Evolutionary conservation across 1,140 invertebrate species (phyloP).

Genomic region (Leptinotarsa texana): DNA sequence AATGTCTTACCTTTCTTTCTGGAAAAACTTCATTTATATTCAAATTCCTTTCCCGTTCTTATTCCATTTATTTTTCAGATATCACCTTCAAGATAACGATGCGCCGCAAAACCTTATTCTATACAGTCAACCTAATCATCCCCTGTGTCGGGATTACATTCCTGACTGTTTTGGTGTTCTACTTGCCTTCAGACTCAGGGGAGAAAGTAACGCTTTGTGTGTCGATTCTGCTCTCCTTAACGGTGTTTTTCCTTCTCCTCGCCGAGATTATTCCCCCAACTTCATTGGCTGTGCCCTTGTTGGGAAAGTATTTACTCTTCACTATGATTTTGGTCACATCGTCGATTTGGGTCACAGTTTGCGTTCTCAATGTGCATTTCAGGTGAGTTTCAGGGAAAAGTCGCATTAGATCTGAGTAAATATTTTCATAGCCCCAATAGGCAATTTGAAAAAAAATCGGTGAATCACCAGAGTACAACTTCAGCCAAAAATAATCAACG

Average conservation of each 20-base stretch:
- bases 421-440: too few relatives aligned
- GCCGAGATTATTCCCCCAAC: conserved; percentile 98
- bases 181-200: conserved; percentile 92
- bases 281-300: conserved; percentile 93
- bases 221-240: conserved; percentile 96
- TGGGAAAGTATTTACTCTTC: conserved; percentile 95
- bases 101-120: conserved; percentile 87
- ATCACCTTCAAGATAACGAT: conserved; percentile 97
- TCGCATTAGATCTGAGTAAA: too few relatives aligned
- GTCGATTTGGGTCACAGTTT: conserved; percentile 96
- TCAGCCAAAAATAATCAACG: not conserved
- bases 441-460: too few relatives aligned
- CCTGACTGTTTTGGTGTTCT: conserved; percentile 93
- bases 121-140: conserved; percentile 89
- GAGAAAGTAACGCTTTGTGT: conserved; percentile 96
- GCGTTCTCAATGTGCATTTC: conserved; percentile 96
- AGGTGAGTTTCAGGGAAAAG: conserved; percentile 66
- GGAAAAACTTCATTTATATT: conserved; percentile 20
- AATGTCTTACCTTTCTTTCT: not conserved
- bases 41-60: not conserved
- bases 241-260: conserved; percentile 96
- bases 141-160: conserved; percentile 91
- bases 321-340: conserved; percentile 97
- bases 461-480: too few relatives aligned
- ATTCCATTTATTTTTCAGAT: conserved; percentile 65